A percentile compares a stretch with the other conserved stretches of the same genome.
Evolutionary conservation across 2,113 vertebrate species (phyloP).

Genomic region (Pardalotus punctatus): DNA sequence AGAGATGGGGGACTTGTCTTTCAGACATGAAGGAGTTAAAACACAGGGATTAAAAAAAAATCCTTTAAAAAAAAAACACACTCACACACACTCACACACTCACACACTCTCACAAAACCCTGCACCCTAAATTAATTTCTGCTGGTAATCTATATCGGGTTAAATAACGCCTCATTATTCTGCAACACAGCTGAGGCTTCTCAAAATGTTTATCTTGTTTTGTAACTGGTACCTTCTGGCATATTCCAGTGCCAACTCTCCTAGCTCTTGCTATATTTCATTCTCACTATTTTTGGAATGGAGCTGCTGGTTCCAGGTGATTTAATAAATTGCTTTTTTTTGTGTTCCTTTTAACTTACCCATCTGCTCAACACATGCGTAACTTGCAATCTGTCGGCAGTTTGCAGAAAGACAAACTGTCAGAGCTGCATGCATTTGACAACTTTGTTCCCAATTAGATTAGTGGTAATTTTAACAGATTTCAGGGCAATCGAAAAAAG

Average conservation of each 20-base stretch:
- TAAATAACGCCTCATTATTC: slow-evolving; percentile 87
- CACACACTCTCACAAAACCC: slow-evolving; percentile 67
- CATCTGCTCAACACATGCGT: slow-evolving; percentile 88
- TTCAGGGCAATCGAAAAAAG: slow-evolving; percentile 81
- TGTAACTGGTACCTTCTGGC: slow-evolving; percentile 88
- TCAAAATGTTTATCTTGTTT: slow-evolving; percentile 90
- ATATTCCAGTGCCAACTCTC: slow-evolving; percentile 82
- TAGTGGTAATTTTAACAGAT: slow-evolving; percentile 88
- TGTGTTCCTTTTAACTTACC: slow-evolving; percentile 86
- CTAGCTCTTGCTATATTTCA: slow-evolving; percentile 85
- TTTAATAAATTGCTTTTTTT: slow-evolving; percentile 87
- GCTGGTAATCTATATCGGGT: slow-evolving; percentile 82
- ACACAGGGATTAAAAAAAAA: slow-evolving; percentile 55
- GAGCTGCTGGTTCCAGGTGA: slow-evolving; percentile 88
- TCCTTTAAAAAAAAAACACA: not conserved
- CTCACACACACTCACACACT: not conserved
- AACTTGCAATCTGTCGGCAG: slow-evolving; percentile 86
- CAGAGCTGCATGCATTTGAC: slow-evolving; percentile 82
- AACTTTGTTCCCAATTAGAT: slow-evolving; percentile 87
- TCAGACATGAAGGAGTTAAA: slow-evolving; percentile 46
- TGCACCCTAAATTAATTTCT: slow-evolving; percentile 84
- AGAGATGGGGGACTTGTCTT: not conserved
- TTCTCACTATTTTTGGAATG: slow-evolving; percentile 88
- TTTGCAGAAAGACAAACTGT: slow-evolving; percentile 88
- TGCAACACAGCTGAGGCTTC: slow-evolving; percentile 86